phyloP scores from a whole-genome alignment of 2,797 vertebrate species.

The Chrosomus eos region DNA sequence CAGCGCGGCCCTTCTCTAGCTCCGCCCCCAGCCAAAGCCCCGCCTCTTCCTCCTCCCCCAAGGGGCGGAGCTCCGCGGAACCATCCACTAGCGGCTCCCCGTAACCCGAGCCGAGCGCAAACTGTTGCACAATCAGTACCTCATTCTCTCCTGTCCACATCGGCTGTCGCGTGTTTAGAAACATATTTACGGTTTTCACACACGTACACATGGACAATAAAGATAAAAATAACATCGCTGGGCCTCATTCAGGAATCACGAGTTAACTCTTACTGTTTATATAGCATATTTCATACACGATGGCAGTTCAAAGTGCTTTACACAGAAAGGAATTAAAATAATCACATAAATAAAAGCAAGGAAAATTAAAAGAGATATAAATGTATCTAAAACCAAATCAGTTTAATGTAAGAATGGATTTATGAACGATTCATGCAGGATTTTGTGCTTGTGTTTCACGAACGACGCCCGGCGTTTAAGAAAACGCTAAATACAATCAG shows the following conservation, averaged over 20 bases:
- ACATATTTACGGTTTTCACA: constrained; percentile 44
- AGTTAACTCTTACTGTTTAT: not conserved
- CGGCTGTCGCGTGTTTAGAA: constrained; percentile 73
- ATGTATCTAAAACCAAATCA: not conserved
- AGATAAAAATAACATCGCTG: constrained; percentile 19
- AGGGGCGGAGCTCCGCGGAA: constrained; percentile 88
- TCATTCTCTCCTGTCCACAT: constrained; percentile 74
- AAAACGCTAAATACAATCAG: constrained; percentile 80
- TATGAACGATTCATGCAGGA: not conserved
- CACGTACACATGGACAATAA: constrained; percentile 36
- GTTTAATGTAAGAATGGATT: not conserved
- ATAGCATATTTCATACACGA: no score
- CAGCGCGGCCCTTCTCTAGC: constrained; percentile 81
- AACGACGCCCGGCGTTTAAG: constrained; percentile 1
- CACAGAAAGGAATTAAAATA: no score
- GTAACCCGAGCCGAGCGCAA: constrained; percentile 69
- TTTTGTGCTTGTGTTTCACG: constrained; percentile 55
- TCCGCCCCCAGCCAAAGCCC: constrained; percentile 85
- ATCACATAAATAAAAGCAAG: no score
- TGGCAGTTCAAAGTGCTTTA: no score
- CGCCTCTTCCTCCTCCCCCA: constrained; percentile 84
- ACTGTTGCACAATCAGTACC: constrained; percentile 84
- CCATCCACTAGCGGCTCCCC: constrained; percentile 90
- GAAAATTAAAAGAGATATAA: no score
- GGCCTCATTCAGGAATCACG: not conserved